A percentile compares a stretch with the other conserved stretches of the same genome.
Evolutionary conservation across 2,888 invertebrate species (phyloP).

Genomic region (Eulithis prunata): DNA sequence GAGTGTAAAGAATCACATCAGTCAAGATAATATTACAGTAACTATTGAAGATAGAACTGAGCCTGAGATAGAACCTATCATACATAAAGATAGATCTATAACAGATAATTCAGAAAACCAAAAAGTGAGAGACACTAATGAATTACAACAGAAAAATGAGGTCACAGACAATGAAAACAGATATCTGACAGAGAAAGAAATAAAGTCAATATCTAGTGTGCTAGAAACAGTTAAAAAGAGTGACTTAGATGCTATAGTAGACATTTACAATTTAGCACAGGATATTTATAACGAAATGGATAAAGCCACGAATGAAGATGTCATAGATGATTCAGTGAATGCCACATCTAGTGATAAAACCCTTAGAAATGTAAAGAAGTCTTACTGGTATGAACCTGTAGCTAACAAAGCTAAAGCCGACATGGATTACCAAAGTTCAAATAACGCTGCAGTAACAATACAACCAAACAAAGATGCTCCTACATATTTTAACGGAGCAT

Average conservation of each 20-base stretch:
- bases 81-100: constrained; percentile 24
- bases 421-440: constrained; percentile 38
- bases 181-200: constrained; percentile 68
- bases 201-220: constrained; percentile 63
- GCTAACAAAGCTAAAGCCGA: constrained; percentile 45
- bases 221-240: constrained; percentile 71
- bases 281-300: constrained; percentile 74
- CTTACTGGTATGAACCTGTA: constrained; percentile 63
- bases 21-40: constrained; percentile 7
- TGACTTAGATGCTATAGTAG: constrained; percentile 73
- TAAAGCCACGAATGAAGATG: constrained; percentile 44
- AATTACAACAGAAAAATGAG: neutral
- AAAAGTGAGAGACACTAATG: neutral
- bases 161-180: constrained; percentile 51
- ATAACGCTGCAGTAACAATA: constrained; percentile 33
- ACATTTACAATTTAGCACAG: constrained; percentile 74
- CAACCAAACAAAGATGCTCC: constrained; percentile 32
- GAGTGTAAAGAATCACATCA: constrained; percentile 28
- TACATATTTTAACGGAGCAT: constrained; percentile 49
- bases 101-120: constrained; percentile 16
- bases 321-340: constrained; percentile 43
- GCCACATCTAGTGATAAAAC: constrained; percentile 29
- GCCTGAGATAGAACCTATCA: constrained; percentile 24
- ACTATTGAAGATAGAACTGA: constrained; percentile 38
- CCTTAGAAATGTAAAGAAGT: constrained; percentile 30